Conservation (phyloP, 1,140 invertebrate genomes). For the Meloidogyne exigua region DNA sequence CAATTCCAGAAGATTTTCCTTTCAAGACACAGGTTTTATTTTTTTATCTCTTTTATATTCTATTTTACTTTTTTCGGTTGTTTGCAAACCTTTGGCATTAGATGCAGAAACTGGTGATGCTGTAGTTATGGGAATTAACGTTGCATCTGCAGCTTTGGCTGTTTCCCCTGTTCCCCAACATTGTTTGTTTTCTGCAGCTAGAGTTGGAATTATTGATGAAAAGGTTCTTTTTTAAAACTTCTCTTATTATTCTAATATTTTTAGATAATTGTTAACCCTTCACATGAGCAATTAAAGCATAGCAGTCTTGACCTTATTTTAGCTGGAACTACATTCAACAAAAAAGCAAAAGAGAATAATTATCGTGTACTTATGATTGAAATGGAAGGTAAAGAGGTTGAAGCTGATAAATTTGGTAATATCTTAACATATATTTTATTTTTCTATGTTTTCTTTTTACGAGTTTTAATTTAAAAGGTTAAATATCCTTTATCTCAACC, state of each 20-base stretch:
- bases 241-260: constrained; percentile 3
- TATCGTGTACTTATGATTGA: constrained; percentile 86
- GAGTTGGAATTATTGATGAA: constrained; percentile 76
- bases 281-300: constrained; percentile 70
- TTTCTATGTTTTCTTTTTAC: too few species aligned
- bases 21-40: constrained; percentile 76
- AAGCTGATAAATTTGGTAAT: constrained; percentile 30
- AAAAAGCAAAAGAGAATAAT: constrained; percentile 46
- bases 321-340: constrained; percentile 71
- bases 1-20: constrained; percentile 77
- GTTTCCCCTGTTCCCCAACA: constrained; percentile 95
- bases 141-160: constrained; percentile 85
- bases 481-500: too few species aligned
- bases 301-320: constrained; percentile 79
- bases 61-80: constrained; percentile 68
- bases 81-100: constrained; percentile 88
- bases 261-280: constrained; percentile 57
- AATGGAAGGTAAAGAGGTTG: constrained; percentile 68
- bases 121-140: constrained; percentile 88
- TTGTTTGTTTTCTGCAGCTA: constrained; percentile 87
- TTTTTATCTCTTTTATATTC: constrained; percentile 5
- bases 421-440: neutral
- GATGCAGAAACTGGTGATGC: constrained; percentile 80
- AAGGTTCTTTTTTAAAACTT: constrained; percentile 35
- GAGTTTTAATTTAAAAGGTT: too few species aligned